Percentiles rank a stretch among this genome's conserved stretches.
Conservation (phyloP, 2,888 invertebrate species). For the Nesidiocoris tenuis region DNA sequence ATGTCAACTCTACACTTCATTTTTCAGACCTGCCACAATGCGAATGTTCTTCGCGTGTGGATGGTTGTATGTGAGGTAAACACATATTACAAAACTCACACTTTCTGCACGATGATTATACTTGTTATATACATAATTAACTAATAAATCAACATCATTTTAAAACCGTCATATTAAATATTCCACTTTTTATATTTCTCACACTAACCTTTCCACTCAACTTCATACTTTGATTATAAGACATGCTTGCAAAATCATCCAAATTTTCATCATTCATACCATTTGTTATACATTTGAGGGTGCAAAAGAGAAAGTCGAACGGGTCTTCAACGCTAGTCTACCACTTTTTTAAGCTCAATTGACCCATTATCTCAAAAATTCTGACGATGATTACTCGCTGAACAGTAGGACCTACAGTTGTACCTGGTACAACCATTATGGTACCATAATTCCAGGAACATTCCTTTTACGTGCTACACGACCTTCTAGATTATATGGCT, state of each 20-base stretch:
- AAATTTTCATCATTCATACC: neutral
- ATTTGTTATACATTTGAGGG: too few species aligned
- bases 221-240: neutral
- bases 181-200: neutral
- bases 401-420: too few species aligned
- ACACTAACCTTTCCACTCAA: neutral
- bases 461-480: too few species aligned
- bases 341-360: too few species aligned
- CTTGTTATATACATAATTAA: neutral
- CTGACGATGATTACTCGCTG: too few species aligned
- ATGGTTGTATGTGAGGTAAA: slow-evolving; percentile 80
- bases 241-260: neutral
- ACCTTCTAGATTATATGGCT: too few species aligned
- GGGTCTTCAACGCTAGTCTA: too few species aligned
- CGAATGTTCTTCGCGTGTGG: slow-evolving; percentile 83
- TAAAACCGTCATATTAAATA: neutral
- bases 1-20: slow-evolving; percentile 51
- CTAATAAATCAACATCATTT: neutral
- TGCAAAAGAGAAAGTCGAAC: too few species aligned
- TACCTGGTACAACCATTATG: too few species aligned
- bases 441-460: too few species aligned
- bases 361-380: too few species aligned
- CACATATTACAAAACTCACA: slow-evolving; percentile 36
- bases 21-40: slow-evolving; percentile 76
- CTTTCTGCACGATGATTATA: slow-evolving; percentile 29